A percentile compares a stretch with the other conserved stretches of the same genome.
These are phyloP conservation scores for Myripristis jacobus DNA, from an alignment of 2,797 vertebrate genomes.

Conservation along the genomic window DNA sequence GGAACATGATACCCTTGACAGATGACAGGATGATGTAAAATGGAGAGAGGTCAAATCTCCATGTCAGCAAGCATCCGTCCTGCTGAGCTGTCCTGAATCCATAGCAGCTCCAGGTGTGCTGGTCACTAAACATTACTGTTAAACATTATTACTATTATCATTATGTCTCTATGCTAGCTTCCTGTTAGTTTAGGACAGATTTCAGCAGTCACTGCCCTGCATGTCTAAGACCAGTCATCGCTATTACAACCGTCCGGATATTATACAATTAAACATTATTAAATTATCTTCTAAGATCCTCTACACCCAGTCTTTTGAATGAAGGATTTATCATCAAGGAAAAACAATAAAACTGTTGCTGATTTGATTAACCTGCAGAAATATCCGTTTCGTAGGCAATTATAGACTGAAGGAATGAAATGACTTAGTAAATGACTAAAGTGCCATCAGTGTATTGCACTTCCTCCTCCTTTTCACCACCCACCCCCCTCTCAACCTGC, in stretches of 20 bases:
- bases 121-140: too few relatives aligned
- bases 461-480: conserved; percentile 22
- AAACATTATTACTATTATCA: too few relatives aligned
- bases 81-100: not conserved
- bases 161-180: too few relatives aligned
- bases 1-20: too few relatives aligned
- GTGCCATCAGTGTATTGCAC: conserved; percentile 28
- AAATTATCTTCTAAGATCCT: not conserved
- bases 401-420: conserved; percentile 45
- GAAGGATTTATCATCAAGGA: conserved; percentile 11
- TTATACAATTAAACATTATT: not conserved
- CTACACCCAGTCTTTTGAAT: conserved; percentile 25
- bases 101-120: too few relatives aligned
- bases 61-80: not conserved
- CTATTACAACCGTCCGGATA: not conserved
- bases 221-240: too few relatives aligned
- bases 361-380: conserved; percentile 42
- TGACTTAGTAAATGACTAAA: conserved; percentile 57
- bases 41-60: too few relatives aligned
- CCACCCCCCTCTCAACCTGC: conserved; percentile 8
- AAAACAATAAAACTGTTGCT: conserved; percentile 19
- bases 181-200: too few relatives aligned
- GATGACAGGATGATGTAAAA: too few relatives aligned
- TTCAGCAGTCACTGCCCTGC: too few relatives aligned
- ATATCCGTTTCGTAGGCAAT: conserved; percentile 44